These are phyloP conservation scores for Enteromius unitaeniatus DNA, from an alignment of 2,797 vertebrate species.

Conservation along the genomic window DNA sequence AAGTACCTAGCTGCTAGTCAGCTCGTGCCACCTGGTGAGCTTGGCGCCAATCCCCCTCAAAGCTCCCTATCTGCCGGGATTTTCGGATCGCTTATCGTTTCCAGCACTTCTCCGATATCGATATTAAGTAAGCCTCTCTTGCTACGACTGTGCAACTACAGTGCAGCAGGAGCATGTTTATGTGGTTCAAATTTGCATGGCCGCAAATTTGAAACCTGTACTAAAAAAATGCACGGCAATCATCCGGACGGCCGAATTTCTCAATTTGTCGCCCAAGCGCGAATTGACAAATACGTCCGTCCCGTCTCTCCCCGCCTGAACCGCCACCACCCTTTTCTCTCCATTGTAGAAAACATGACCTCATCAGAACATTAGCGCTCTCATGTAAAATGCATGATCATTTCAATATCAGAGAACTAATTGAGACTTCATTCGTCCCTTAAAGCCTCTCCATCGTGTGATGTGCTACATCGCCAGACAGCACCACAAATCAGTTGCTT, in stretches of 20 bases:
- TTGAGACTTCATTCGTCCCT: slow-evolving; percentile 64
- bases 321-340: slow-evolving; percentile 59
- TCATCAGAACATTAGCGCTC: slow-evolving; percentile 65
- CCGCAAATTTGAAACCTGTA: slow-evolving; percentile 73
- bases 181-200: slow-evolving; percentile 71
- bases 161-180: slow-evolving; percentile 73
- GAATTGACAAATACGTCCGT: slow-evolving; percentile 59
- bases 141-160: slow-evolving; percentile 65
- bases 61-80: slow-evolving; percentile 82
- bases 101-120: slow-evolving; percentile 84
- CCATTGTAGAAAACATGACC: slow-evolving; percentile 58
- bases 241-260: slow-evolving; percentile 58
- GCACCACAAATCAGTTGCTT: slow-evolving; percentile 20
- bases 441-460: slow-evolving; percentile 61
- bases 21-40: slow-evolving; percentile 92
- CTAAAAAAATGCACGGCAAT: slow-evolving; percentile 69
- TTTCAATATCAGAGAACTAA: slow-evolving; percentile 63
- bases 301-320: slow-evolving; percentile 28
- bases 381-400: slow-evolving; percentile 71
- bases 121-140: slow-evolving; percentile 82
- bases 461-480: slow-evolving; percentile 37
- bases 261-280: slow-evolving; percentile 58
- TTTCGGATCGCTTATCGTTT: slow-evolving; percentile 86
- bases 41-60: slow-evolving; percentile 78
- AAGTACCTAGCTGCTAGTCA: slow-evolving; percentile 96